A percentile compares a stretch with the other conserved stretches of the same genome.
These are phyloP conservation scores for Ceratina japonica DNA, from an alignment of 1,140 invertebrate species.

Conservation along the genomic window DNA sequence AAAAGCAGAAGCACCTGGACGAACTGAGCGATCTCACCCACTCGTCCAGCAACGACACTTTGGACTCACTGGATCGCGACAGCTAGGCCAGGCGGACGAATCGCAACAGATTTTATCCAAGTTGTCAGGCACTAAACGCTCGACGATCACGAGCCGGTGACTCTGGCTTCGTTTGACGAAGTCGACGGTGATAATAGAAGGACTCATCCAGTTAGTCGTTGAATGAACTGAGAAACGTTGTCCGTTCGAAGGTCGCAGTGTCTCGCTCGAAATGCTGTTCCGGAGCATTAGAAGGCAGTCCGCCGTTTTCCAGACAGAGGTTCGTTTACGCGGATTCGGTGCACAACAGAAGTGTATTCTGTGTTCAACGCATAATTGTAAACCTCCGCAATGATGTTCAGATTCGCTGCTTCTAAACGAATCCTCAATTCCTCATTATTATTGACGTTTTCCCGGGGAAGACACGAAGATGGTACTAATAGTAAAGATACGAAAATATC, in stretches of 20 bases:
- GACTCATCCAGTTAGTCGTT: background rate
- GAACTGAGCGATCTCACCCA: slow-evolving; percentile 92
- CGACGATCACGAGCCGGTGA: background rate
- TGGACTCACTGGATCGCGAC: slow-evolving; percentile 87
- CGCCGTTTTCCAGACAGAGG: no score
- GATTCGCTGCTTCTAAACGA: no score
- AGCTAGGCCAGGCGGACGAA: slow-evolving; percentile 70
- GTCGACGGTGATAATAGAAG: background rate
- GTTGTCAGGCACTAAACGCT: background rate
- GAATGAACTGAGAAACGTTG: background rate
- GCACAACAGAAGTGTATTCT: no score
- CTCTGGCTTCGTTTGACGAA: background rate
- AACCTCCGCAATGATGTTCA: no score
- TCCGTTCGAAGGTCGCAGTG: background rate
- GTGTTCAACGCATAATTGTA: no score
- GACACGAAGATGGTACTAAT: no score
- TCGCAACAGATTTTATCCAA: slow-evolving; percentile 19
- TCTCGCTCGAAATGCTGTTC: background rate
- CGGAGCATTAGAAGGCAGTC: no score
- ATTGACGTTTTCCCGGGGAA: no score
- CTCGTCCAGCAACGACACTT: slow-evolving; percentile 89
- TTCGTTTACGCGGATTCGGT: no score
- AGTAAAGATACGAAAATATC: no score
- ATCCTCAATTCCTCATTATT: no score
- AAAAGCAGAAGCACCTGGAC: slow-evolving; percentile 95